Conservation (phyloP, 2,797 vertebrate genomes). For the Pseudomugil tenellus region DNA sequence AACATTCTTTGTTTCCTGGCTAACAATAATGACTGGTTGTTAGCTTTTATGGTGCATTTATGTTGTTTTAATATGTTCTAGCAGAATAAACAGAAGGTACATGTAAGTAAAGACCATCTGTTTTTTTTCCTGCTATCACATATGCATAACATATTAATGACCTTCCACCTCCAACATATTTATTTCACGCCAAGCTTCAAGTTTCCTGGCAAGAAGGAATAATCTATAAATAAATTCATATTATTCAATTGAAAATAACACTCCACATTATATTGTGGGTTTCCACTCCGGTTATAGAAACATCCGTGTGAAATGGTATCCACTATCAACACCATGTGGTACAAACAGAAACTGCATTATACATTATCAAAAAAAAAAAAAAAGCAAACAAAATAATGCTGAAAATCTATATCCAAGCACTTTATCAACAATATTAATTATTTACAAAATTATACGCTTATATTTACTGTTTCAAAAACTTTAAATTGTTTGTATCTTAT, state of each 20-base stretch:
- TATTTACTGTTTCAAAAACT: not conserved
- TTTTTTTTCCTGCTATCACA: not conserved
- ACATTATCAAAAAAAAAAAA: not conserved
- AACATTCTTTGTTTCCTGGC: too few species aligned
- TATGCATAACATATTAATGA: not conserved
- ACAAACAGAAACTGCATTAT: conserved; percentile 39
- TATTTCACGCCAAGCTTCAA: not conserved
- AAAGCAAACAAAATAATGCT: not conserved
- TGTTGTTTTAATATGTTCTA: too few species aligned
- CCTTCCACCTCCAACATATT: too few species aligned
- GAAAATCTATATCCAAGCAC: not conserved
- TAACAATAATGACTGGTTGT: not conserved
- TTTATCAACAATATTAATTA: not conserved
- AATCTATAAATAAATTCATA: not conserved
- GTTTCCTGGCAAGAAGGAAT: not conserved
- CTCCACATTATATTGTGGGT: not conserved
- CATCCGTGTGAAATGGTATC: conserved; percentile 8
- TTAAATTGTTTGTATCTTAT: not conserved
- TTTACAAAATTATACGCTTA: not conserved
- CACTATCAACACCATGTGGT: conserved; percentile 70
- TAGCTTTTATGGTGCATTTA: not conserved
- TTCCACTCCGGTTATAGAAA: not conserved
- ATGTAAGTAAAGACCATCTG: not conserved
- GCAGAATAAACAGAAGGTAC: not conserved
- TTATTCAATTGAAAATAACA: not conserved